Percentiles rank a stretch among this genome's conserved stretches.
phyloP scores from a whole-genome alignment of 2,113 vertebrate genomes.

The Haliaeetus leucogaster region DNA sequence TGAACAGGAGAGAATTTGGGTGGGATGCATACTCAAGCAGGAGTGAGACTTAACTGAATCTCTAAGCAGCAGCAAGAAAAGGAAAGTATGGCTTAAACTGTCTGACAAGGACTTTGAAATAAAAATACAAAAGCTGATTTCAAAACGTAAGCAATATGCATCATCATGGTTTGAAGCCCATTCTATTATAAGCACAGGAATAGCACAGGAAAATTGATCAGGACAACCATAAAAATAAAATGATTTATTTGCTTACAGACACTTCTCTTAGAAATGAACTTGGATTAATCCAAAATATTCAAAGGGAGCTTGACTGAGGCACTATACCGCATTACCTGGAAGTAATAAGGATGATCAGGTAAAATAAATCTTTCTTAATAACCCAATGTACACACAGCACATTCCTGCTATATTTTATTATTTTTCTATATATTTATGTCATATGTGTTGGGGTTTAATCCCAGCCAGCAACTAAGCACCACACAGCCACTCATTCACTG shows the following conservation, averaged over 20 bases:
- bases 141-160: background rate
- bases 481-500: no score
- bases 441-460: background rate
- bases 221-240: background rate
- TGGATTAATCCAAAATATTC: background rate
- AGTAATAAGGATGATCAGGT: background rate
- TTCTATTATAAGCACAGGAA: background rate
- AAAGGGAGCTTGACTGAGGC: background rate
- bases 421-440: background rate
- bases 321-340: background rate
- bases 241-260: background rate
- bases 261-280: background rate
- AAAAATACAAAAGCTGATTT: background rate
- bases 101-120: background rate
- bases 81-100: background rate
- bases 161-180: background rate
- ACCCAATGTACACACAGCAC: background rate
- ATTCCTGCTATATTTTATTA: background rate
- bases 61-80: background rate
- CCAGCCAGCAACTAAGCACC: no score
- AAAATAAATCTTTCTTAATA: background rate
- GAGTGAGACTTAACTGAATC: background rate
- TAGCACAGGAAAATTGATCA: background rate
- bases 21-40: background rate
- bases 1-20: background rate